These are phyloP conservation scores for Tauraco hartlaubi DNA, from an alignment of 2,797 vertebrate genomes.

Conservation along the genomic window DNA sequence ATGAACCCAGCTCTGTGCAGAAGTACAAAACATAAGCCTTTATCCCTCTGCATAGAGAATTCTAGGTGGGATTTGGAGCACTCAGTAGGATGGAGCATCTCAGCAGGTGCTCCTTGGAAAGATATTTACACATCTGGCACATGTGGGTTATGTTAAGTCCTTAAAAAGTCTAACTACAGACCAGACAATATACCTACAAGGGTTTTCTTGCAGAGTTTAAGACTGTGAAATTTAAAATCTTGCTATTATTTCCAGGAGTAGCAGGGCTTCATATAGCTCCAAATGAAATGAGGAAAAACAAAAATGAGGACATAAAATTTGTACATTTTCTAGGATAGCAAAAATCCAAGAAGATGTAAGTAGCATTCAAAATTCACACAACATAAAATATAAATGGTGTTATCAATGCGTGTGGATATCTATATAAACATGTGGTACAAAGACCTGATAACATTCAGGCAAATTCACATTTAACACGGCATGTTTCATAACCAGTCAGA, in stretches of 20 bases:
- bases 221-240: neutral
- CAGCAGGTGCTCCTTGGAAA: neutral
- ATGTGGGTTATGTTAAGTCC: neutral
- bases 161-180: neutral
- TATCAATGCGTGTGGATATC: neutral
- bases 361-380: neutral
- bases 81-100: neutral
- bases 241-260: neutral
- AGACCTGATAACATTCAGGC: neutral
- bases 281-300: neutral
- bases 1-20: neutral
- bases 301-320: neutral
- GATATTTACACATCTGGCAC: neutral
- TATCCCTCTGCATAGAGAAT: neutral
- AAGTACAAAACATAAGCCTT: neutral
- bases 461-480: conserved; percentile 51
- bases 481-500: conserved; percentile 41
- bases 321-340: neutral
- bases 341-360: neutral
- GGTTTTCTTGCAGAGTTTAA: neutral
- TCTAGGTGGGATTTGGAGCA: neutral
- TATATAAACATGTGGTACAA: neutral
- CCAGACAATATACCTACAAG: neutral
- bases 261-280: neutral
- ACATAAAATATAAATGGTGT: neutral